A percentile compares a stretch with the other conserved stretches of the same genome.
These are phyloP conservation scores for Zaprionus kolodkinae DNA, from an alignment of 1,140 invertebrate species.

Conservation along the genomic window DNA sequence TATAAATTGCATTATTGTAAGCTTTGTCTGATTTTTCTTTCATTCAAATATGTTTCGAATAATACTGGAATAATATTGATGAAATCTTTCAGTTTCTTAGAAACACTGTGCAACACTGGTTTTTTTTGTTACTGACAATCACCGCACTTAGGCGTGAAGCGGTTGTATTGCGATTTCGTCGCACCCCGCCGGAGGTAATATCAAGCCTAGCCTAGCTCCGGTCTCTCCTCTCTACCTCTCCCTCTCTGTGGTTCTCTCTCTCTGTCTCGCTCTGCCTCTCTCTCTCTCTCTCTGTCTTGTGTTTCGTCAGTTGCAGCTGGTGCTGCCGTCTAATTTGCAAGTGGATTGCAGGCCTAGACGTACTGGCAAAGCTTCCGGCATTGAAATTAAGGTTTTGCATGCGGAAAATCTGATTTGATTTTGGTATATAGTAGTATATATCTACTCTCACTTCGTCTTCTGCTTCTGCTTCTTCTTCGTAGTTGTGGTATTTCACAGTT, in stretches of 20 bases:
- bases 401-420: slow-evolving; percentile 67
- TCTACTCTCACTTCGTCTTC: not conserved
- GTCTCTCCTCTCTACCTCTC: not conserved
- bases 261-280: not conserved
- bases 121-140: slow-evolving; percentile 57
- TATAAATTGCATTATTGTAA: too few relatives aligned
- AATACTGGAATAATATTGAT: not conserved
- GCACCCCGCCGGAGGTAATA: slow-evolving; percentile 22
- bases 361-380: slow-evolving; percentile 65
- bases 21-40: too few relatives aligned
- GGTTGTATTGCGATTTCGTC: slow-evolving; percentile 51
- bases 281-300: slow-evolving; percentile 12
- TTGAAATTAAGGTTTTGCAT: slow-evolving; percentile 71
- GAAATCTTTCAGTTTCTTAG: not conserved
- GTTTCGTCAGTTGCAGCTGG: slow-evolving; percentile 48
- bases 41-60: too few relatives aligned
- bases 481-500: slow-evolving; percentile 36
- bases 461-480: not conserved
- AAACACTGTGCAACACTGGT: slow-evolving; percentile 37
- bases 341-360: slow-evolving; percentile 63
- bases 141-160: slow-evolving; percentile 66
- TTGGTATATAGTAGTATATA: not conserved
- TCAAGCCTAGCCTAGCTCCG: slow-evolving; percentile 24
- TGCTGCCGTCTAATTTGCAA: slow-evolving; percentile 69
- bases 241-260: slow-evolving; percentile 4